These are phyloP conservation scores for Agriotes lineatus DNA, from an alignment of 2,888 invertebrate genomes.

Conservation along the genomic window DNA sequence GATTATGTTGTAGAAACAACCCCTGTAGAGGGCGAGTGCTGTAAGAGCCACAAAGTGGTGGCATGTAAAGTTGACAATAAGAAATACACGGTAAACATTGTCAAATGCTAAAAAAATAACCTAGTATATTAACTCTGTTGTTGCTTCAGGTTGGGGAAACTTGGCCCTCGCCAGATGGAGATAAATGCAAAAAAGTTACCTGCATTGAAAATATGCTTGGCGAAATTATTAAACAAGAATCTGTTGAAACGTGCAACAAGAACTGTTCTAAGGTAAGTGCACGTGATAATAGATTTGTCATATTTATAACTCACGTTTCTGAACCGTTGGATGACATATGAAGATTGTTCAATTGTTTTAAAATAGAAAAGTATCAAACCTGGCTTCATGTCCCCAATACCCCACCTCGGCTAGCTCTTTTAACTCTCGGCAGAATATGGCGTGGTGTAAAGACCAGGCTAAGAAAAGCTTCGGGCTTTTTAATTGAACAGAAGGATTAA, in stretches of 20 bases:
- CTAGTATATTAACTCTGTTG: not conserved
- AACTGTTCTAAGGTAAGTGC: conserved; percentile 65
- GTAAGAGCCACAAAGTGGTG: conserved; percentile 67
- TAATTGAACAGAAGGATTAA: no score
- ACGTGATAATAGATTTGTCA: no score
- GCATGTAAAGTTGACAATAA: conserved; percentile 70
- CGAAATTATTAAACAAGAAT: conserved; percentile 69
- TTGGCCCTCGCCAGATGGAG: conserved; percentile 69
- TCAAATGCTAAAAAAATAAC: no score
- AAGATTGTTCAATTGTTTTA: no score
- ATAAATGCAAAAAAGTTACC: conserved; percentile 71
- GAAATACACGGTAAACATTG: conserved; percentile 68
- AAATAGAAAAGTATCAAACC: no score
- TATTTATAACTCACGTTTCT: no score
- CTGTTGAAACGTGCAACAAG: conserved; percentile 69
- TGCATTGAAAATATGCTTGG: conserved; percentile 67
- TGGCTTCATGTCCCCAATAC: no score
- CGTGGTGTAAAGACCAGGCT: no score
- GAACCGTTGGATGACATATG: no score
- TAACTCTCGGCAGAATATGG: no score
- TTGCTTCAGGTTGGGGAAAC: conserved; percentile 67
- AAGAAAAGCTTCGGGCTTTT: no score
- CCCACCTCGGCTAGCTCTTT: no score
- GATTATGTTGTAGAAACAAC: conserved; percentile 70
- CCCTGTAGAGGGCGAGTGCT: conserved; percentile 69